Evolutionary conservation across 2,113 vertebrate species (phyloP), one percentile per base, ranked within the genome.

Genomic region (Steatornis caripensis): DNA sequence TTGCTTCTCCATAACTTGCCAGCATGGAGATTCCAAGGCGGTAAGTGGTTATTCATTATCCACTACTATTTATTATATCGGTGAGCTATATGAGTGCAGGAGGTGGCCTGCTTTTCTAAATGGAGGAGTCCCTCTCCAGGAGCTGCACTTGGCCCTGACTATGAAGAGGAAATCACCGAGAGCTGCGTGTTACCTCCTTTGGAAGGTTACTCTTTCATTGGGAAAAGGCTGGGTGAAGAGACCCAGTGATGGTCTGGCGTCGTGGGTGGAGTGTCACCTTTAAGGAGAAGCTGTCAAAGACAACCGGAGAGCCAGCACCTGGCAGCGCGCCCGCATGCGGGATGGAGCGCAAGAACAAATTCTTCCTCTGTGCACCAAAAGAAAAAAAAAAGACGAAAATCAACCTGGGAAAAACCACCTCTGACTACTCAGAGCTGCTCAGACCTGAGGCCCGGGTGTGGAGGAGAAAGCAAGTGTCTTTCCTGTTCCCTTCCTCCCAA

Each of bases 301-400:
- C 54, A 83, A 26, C 15, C 2, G 5, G 46, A 94, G 55, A 87
- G 17, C 49, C 60, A 80, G 71, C 3, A 3, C 16, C 60, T 93
- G 92, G 86, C 93, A 87, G 14, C 2, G 9, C 0, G 0, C 80
- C 80, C 6, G 4, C 64, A 57, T 1, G 3, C 61, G 4, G 26
- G 86, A 82, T 81, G 60, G 72, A 92, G 36, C 92, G 21, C 13
- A 13, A 79, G 77, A 95, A 78, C 45, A 86, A 81, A 89, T 93
- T 84, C 70, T 87, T 90, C 69, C 53, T 82, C 70, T 71, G 45
- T 55, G 60, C 0, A 14, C 60, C 29, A 46, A 36, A 27, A 29
- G 43, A 55, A 55, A 57, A 51, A 12, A 64, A 22, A 23, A 15
- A 6, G 13, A 90, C 58, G 49, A 79, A 92, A 90, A 64, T 4